phyloP scores from a whole-genome alignment of 2,797 vertebrate genomes.

The Uromys caudimaculatus region DNA sequence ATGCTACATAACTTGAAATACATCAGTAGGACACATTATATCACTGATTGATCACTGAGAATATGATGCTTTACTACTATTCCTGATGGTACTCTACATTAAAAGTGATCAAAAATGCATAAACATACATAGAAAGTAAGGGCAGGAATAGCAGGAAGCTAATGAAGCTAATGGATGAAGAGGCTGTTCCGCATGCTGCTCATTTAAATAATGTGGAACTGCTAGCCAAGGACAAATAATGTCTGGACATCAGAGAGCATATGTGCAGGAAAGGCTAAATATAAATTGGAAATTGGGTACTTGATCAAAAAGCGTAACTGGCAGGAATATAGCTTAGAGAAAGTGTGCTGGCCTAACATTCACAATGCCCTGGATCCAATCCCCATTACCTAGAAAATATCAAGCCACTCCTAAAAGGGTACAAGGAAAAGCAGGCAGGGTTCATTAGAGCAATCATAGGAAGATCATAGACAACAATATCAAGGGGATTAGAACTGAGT shows the following conservation, averaged over 20 bases:
- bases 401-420: not conserved
- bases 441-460: not conserved
- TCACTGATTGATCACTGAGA: not conserved
- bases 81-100: not conserved
- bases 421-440: not conserved
- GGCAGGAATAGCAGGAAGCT: not conserved
- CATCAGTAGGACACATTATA: not conserved
- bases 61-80: not conserved
- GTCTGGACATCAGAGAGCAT: slow-evolving; percentile 13
- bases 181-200: not conserved
- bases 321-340: not conserved
- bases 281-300: not conserved
- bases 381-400: not conserved
- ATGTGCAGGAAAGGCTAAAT: not conserved
- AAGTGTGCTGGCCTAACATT: not conserved
- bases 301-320: slow-evolving; percentile 6
- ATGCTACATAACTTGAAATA: slow-evolving; percentile 22
- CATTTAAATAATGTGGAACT: slow-evolving; percentile 42
- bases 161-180: not conserved
- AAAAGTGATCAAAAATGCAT: not conserved
- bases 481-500: not conserved
- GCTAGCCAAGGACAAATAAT: not conserved
- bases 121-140: not conserved
- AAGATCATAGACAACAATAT: not conserved
- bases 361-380: not conserved